A percentile compares a stretch with the other conserved stretches of the same genome.
phyloP scores from a whole-genome alignment of 2,888 invertebrate species.

The Drosophila affinis region DNA sequence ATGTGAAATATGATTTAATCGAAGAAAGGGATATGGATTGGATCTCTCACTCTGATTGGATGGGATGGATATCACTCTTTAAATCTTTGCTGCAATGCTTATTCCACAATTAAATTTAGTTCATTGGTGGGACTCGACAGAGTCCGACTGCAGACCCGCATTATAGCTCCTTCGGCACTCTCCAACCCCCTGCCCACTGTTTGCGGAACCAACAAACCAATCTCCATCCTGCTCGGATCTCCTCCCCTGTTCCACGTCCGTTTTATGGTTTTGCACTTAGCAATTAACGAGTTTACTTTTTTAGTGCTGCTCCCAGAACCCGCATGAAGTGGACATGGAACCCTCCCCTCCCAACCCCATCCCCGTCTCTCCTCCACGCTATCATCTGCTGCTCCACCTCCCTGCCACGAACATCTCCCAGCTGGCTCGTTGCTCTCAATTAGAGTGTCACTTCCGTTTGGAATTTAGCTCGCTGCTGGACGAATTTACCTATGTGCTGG shows the following conservation, averaged over 20 bases:
- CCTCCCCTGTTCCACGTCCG: slow-evolving; percentile 19
- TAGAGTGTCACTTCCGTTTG: slow-evolving; percentile 68
- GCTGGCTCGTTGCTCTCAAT: slow-evolving; percentile 70
- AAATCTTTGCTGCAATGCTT: background rate
- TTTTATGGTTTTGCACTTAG: slow-evolving; percentile 67
- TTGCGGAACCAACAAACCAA: slow-evolving; percentile 23
- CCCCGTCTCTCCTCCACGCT: too few species aligned
- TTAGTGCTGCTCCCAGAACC: slow-evolving; percentile 41
- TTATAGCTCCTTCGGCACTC: background rate
- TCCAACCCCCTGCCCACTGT: slow-evolving; percentile 5
- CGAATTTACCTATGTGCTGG: slow-evolving; percentile 61
- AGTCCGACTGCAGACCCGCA: background rate
- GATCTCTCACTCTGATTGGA: background rate
- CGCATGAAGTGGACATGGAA: slow-evolving; percentile 43
- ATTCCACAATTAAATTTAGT: background rate
- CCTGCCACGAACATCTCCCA: slow-evolving; percentile 43
- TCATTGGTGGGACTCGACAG: background rate
- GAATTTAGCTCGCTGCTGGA: slow-evolving; percentile 55
- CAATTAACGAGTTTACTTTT: slow-evolving; percentile 64
- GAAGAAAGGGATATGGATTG: slow-evolving; percentile 3
- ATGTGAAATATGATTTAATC: background rate
- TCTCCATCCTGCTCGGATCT: slow-evolving; percentile 12
- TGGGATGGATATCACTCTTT: background rate
- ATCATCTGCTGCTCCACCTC: background rate
- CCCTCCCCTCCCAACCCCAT: background rate